Evolutionary conservation across 1,140 invertebrate species (phyloP), one percentile per base, ranked within the genome.

Genomic region (Ganaspis sp.): DNA sequence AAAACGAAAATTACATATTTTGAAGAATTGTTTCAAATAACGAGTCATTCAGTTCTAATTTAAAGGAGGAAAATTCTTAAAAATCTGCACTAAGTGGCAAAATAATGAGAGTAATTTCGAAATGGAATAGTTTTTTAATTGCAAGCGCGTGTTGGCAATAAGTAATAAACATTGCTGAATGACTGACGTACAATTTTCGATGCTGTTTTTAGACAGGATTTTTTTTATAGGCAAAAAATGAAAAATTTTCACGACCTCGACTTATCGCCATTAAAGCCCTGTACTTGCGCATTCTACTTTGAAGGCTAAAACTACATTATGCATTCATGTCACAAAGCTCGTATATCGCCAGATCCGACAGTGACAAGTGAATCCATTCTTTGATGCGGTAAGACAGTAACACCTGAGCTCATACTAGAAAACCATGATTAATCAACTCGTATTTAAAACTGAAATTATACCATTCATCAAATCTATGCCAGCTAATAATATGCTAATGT

Each of bases 271-370:
- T 64, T 64, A n/a, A 15, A 64, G 53, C 53, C 58, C 58, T 64
- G 58, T 64, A 29, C 9, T 64, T 64, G 58, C 29, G 26, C 26
- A 64, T 64, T 29, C 58, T 64, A 64, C 58, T 64, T 64, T 26
- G 58, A 64, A 64, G 58, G 26, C 58, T 64, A 64, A 34, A 64
- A 64, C 21, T 64, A 29, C 58, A 64, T 64, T 64, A 64, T 64
- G 26, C 58, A 64, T 64, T 64, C 58, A 29, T 64, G 58, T 29
- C 58, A 29, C 26, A 64, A 29, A 64, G 58, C 12, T 29, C 15
- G 23, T 64, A 34, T 64, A 64, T 64, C 58, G 26, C 58, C 11
- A 64, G 58, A 64, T 64, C 58, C 23, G 23, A 64, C 58, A 64
- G 58, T 64, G 58, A 64, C 21, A 64, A 64, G 11, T 64, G 58